phyloP scores from a whole-genome alignment of 2,113 vertebrate genomes.

The Charadrius vociferus region DNA sequence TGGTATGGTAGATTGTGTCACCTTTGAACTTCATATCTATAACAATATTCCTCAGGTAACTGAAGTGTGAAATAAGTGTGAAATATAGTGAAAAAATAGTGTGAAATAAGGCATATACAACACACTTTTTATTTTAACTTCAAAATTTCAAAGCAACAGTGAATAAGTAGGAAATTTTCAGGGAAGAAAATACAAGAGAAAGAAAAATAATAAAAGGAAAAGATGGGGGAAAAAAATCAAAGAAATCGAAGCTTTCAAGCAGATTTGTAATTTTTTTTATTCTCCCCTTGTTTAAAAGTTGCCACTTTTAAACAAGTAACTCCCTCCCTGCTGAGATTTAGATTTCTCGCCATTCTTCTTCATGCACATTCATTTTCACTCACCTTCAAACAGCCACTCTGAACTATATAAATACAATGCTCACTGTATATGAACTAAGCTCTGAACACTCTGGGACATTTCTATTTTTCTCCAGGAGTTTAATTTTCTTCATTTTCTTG shows the following conservation, averaged over 20 bases:
- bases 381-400: not conserved
- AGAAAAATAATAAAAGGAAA: not conserved
- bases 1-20: not conserved
- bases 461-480: not conserved
- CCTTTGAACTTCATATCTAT: not conserved
- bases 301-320: not conserved
- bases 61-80: not conserved
- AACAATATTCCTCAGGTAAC: not conserved
- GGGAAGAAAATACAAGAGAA: not conserved
- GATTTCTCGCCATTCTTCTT: not conserved
- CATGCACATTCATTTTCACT: not conserved
- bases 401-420: not conserved
- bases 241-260: not conserved
- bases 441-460: not conserved
- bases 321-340: not conserved
- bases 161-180: not conserved
- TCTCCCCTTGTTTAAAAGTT: no score
- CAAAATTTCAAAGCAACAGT: not conserved
- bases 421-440: not conserved
- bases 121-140: not conserved
- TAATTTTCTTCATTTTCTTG: not conserved
- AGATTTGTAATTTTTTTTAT: not conserved
- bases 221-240: fast-evolving
- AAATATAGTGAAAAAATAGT: no score
- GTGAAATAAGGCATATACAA: not conserved